Percentiles rank a stretch among this genome's conserved stretches.
Conservation (phyloP, 2,113 vertebrate species). For the Marmota monax region DNA sequence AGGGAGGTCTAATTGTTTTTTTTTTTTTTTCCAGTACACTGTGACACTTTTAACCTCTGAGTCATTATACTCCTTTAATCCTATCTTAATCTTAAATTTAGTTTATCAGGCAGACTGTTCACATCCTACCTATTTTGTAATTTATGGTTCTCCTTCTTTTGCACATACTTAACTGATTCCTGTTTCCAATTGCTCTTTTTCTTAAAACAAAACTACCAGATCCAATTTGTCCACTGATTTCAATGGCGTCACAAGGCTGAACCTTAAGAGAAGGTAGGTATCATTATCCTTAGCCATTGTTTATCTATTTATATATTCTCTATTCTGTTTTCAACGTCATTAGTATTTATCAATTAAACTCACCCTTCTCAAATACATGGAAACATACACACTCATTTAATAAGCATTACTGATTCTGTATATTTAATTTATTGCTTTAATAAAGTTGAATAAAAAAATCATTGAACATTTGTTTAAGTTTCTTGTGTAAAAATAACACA, state of each 20-base stretch:
- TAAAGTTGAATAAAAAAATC: not conserved
- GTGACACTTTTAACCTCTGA: slow-evolving; percentile 45
- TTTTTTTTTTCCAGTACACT: slow-evolving; percentile 52
- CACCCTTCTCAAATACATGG: not conserved
- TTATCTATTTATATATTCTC: not conserved
- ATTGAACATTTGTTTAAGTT: not conserved
- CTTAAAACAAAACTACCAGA: not conserved
- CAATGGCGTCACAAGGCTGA: not conserved
- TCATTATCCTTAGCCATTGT: not conserved
- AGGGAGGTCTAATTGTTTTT: slow-evolving; percentile 33
- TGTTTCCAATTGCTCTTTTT: not conserved
- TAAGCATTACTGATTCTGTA: not conserved
- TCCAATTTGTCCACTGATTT: not conserved
- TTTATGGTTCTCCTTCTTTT: not conserved
- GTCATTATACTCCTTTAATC: not conserved
- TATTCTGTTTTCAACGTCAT: not conserved
- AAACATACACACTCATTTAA: not conserved
- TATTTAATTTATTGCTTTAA: slow-evolving; percentile 12
- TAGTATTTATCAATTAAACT: not conserved
- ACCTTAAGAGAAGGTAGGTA: not conserved
- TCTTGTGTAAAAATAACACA: not conserved
- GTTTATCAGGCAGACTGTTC: not conserved
- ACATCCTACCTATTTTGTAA: slow-evolving; percentile 12
- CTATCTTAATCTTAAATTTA: not conserved
- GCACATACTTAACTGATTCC: not conserved